Conservation (phyloP, 2,113 vertebrate species). For the Rhinopomastus cyanomelas region DNA sequence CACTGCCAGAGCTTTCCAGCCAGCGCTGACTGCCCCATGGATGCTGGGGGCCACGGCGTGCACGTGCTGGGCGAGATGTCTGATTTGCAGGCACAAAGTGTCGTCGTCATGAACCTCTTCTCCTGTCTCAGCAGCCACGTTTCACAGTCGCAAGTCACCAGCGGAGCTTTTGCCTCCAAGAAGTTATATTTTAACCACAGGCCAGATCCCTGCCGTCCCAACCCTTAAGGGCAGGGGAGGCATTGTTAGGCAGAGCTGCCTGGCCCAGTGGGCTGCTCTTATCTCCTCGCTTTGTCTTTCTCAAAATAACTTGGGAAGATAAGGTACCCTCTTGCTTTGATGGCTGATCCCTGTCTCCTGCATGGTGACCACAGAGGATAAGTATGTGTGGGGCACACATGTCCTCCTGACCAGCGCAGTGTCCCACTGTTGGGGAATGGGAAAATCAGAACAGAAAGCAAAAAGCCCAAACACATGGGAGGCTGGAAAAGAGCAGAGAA, state of each 20-base stretch:
- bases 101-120: background rate
- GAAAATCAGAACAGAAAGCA: background rate
- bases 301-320: slow-evolving; percentile 55
- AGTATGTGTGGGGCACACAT: slow-evolving; percentile 29
- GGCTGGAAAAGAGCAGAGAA: background rate
- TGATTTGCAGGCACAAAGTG: background rate
- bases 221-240: too few species aligned
- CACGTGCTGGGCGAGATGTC: too few species aligned
- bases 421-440: background rate
- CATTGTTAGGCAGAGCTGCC: slow-evolving; percentile 19
- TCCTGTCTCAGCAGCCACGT: background rate
- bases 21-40: background rate
- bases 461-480: background rate
- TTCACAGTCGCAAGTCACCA: background rate
- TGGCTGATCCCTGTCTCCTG: slow-evolving; percentile 31
- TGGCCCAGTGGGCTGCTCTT: slow-evolving; percentile 37
- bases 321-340: slow-evolving; percentile 57
- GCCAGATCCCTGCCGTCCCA: background rate
- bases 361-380: slow-evolving; percentile 16
- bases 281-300: slow-evolving; percentile 69
- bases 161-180: slow-evolving; percentile 3
- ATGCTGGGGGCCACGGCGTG: background rate
- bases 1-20: background rate
- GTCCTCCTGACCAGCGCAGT: background rate
- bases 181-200: slow-evolving; percentile 46